Conservation (phyloP, 2,888 invertebrate genomes). For the Danaus chrysippus region DNA sequence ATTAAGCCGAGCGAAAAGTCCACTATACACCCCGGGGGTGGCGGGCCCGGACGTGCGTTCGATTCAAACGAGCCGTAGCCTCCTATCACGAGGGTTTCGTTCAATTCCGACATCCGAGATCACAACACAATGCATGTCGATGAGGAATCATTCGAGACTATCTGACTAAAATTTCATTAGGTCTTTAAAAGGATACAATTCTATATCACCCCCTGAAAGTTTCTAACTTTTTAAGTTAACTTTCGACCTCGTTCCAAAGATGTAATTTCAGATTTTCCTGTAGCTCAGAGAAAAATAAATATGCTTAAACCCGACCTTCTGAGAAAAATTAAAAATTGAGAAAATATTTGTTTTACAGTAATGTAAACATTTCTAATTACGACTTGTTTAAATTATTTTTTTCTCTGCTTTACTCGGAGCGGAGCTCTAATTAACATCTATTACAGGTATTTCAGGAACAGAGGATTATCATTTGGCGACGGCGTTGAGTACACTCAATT, state of each 20-base stretch:
- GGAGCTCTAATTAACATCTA: slow-evolving; percentile 76
- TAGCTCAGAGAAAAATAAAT: slow-evolving; percentile 71
- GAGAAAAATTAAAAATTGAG: slow-evolving; percentile 75
- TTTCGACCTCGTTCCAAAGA: slow-evolving; percentile 49
- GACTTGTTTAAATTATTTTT: slow-evolving; percentile 76
- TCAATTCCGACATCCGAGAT: slow-evolving; percentile 45
- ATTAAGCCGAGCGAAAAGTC: slow-evolving; percentile 77
- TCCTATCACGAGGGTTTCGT: slow-evolving; percentile 45
- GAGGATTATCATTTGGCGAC: slow-evolving; percentile 74
- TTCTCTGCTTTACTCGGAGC: slow-evolving; percentile 63
- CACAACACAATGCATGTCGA: slow-evolving; percentile 35
- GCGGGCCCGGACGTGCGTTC: slow-evolving; percentile 73
- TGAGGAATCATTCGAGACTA: slow-evolving; percentile 22
- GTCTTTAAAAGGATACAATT: not conserved
- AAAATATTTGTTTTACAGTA: slow-evolving; percentile 78
- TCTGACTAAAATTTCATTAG: not conserved
- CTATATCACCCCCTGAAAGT: not conserved
- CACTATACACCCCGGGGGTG: slow-evolving; percentile 71
- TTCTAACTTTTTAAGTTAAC: slow-evolving; percentile 12
- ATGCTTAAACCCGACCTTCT: slow-evolving; percentile 73
- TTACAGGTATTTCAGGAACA: slow-evolving; percentile 74
- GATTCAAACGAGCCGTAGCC: slow-evolving; percentile 73
- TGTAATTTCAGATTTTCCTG: slow-evolving; percentile 67
- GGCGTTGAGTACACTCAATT: slow-evolving; percentile 77
- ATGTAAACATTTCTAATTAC: slow-evolving; percentile 79